Evolutionary conservation across 2,113 vertebrate genomes (phyloP), one percentile per base, ranked within the genome.

Genomic region (Alaudala cheleensis): DNA sequence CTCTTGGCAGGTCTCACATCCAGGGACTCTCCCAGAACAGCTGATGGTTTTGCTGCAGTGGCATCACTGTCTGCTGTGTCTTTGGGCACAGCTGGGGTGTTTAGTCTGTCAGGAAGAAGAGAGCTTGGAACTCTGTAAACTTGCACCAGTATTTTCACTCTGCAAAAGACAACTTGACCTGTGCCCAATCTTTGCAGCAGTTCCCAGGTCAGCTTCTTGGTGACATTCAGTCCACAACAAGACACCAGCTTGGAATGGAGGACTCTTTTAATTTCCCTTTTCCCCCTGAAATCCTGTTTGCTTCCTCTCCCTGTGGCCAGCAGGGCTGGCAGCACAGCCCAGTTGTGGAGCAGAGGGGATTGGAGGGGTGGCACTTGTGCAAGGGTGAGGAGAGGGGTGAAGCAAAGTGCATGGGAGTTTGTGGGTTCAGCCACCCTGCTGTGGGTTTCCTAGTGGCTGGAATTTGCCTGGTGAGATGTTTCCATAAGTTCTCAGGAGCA

Each of bases 341-440:
- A 1, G 33, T 8, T 0, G 0, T 0, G 8, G 40, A 22, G 33
- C 58, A 82, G 64, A 56, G 64, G 15, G 29, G n/a, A 2, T 20
- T 1, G 1, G 31, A 69, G 60, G 5, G 25, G 16, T 23, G 42
- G 33, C 49, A 42, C 0, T 0, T 26, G 34, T 1, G 0, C 31
- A 11, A 14, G 77, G n/a, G 14, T n/a, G 62, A 67, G 42, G 81
- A 81, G 56, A 50, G 26, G n/a, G 31, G 5, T 61, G 64, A 44
- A 34, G 9, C 7, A 7, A 33, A 22, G 57, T 0, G 1, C 15
- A 9, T 0, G 3, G 45, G 45, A 23, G 10, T 4, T 60, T 50
- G 53, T 29, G 54, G 33, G 37, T 22, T 80, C 45, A 45, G 25
- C 83, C 47, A 33, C 24, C 12, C 10, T n/a, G 19, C 56, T 51